phyloP scores from a whole-genome alignment of 2,888 invertebrate species.

The Elegia similella region DNA sequence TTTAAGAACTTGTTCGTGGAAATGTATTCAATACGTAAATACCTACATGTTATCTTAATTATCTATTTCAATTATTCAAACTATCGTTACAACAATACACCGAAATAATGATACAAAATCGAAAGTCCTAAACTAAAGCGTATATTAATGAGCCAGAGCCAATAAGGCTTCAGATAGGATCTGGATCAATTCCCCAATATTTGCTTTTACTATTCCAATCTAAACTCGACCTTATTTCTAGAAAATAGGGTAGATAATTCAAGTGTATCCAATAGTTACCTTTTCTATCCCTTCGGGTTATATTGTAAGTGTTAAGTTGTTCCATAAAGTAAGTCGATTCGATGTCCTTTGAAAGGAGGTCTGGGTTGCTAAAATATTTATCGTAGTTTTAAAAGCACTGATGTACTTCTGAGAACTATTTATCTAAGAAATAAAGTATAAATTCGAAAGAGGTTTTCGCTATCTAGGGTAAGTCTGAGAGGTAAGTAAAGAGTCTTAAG shows the following conservation, averaged over 20 bases:
- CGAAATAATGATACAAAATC: not conserved
- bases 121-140: not conserved
- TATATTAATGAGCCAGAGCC: slow-evolving; percentile 4
- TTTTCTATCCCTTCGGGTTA: slow-evolving; percentile 10
- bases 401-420: not conserved
- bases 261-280: not conserved
- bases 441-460: not conserved
- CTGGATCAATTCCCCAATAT: slow-evolving; percentile 1
- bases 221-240: not conserved
- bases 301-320: slow-evolving; percentile 16
- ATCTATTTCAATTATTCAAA: slow-evolving; percentile 1
- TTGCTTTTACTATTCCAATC: not conserved
- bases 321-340: slow-evolving; percentile 15
- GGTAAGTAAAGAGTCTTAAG: too few relatives aligned
- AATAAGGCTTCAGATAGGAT: not conserved
- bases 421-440: not conserved
- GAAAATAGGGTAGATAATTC: not conserved
- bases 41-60: not conserved
- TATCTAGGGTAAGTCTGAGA: too few relatives aligned
- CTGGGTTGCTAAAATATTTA: not conserved
- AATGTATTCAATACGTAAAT: too few relatives aligned
- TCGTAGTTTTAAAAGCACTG: not conserved
- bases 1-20: too few relatives aligned
- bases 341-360: slow-evolving; percentile 6
- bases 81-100: not conserved